Conservation (phyloP, 2,888 invertebrate species). For the Drosophila siamana region DNA sequence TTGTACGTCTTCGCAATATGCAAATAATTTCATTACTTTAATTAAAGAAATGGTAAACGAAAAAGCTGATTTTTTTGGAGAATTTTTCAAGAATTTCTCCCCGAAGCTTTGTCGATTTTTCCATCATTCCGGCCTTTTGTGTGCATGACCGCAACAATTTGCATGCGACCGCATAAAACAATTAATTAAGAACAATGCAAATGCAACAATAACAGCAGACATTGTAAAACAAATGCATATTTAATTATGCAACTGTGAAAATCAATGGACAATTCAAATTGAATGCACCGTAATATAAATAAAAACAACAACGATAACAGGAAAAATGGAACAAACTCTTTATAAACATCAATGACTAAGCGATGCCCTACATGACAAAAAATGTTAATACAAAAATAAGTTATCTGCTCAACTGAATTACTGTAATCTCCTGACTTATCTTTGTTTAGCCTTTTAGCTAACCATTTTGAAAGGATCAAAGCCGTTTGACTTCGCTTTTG, state of each 20-base stretch:
- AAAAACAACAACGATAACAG: constrained; percentile 18
- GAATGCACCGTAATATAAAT: too few relatives aligned
- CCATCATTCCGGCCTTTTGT: constrained; percentile 4
- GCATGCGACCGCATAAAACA: constrained; percentile 32
- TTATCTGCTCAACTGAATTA: too few relatives aligned
- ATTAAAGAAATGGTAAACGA: constrained; percentile 48
- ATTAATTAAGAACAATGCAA: constrained; percentile 47
- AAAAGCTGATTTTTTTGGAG: not conserved
- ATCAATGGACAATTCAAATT: constrained; percentile 52
- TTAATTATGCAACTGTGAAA: constrained; percentile 69
- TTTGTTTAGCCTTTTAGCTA: not conserved
- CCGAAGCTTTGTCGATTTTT: not conserved
- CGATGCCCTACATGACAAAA: not conserved
- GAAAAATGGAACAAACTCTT: not conserved
- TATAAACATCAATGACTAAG: too few relatives aligned
- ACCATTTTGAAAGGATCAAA: not conserved
- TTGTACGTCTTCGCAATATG: constrained; percentile 37
- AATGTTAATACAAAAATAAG: not conserved
- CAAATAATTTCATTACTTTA: constrained; percentile 71
- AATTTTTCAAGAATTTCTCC: not conserved
- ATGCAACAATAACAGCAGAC: constrained; percentile 20
- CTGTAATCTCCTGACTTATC: not conserved
- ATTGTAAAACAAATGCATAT: constrained; percentile 65
- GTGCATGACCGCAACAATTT: constrained; percentile 36
- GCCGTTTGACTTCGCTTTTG: not conserved